Evolutionary conservation across 2,797 vertebrate genomes (phyloP).

Genomic region (Pterois miles): DNA sequence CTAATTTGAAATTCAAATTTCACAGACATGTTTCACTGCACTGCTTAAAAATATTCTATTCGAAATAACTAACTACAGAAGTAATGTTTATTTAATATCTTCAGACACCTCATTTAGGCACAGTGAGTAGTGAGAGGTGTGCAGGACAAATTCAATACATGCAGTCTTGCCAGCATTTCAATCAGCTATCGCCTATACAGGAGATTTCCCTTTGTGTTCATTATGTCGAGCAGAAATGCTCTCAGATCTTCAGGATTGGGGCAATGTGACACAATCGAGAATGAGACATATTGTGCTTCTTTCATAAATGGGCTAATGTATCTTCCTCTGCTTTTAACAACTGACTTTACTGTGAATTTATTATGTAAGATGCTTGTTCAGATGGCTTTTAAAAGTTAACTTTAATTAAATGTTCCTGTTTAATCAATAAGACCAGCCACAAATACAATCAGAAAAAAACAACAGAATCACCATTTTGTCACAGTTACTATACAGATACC

Average conservation of each 20-base stretch:
- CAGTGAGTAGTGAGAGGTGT: conserved; percentile 7
- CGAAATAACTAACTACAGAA: conserved; percentile 43
- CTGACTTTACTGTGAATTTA: not conserved
- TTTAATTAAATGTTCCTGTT: not conserved
- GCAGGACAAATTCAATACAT: conserved; percentile 7
- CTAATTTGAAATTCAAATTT: conserved; percentile 72
- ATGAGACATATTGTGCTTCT: not conserved
- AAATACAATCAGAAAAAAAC: not conserved
- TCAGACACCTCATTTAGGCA: conserved; percentile 41
- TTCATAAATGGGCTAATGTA: conserved; percentile 21
- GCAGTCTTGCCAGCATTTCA: conserved; percentile 8
- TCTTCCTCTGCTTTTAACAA: conserved; percentile 4
- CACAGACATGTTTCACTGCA: conserved; percentile 51
- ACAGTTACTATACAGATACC: not conserved
- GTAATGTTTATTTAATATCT: conserved; percentile 60
- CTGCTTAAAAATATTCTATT: conserved; percentile 40
- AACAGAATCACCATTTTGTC: not conserved
- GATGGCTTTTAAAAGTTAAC: not conserved
- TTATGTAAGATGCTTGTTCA: not conserved
- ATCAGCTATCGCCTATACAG: conserved; percentile 7
- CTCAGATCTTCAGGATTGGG: conserved; percentile 24
- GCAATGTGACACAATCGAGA: conserved; percentile 36
- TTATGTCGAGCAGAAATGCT: conserved; percentile 39
- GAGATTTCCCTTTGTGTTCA: conserved; percentile 19
- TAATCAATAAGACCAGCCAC: not conserved